Percentiles rank a stretch among this genome's conserved stretches.
These are phyloP conservation scores for Trypoxylon attenuatum DNA, from an alignment of 2,888 invertebrate genomes.

Conservation along the genomic window DNA sequence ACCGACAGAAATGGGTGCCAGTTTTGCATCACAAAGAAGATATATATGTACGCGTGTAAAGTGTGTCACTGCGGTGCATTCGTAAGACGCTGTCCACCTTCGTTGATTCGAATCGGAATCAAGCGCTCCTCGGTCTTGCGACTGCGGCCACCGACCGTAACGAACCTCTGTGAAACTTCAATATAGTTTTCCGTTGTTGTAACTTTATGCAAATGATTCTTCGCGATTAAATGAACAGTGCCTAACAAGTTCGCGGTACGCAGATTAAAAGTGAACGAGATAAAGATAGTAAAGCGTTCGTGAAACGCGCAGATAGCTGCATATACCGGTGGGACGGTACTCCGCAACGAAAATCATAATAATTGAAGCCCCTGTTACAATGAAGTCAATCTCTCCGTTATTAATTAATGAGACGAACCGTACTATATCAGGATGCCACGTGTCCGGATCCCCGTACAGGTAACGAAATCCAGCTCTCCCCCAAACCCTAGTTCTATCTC, in stretches of 20 bases:
- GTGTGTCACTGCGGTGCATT: background rate
- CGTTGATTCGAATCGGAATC: background rate
- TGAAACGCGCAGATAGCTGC: background rate
- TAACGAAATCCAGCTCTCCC: background rate
- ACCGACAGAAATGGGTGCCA: background rate
- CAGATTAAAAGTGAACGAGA: background rate
- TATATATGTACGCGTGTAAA: background rate
- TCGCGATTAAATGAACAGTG: too few species aligned
- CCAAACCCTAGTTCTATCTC: background rate
- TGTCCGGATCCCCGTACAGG: background rate
- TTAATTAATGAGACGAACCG: background rate
- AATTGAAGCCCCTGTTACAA: background rate
- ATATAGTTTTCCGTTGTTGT: too few species aligned
- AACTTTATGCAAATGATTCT: too few species aligned
- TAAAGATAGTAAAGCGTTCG: background rate
- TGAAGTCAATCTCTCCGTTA: background rate
- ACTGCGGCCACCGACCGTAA: background rate
- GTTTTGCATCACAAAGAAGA: background rate
- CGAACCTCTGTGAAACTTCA: too few species aligned
- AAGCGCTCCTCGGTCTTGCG: background rate
- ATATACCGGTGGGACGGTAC: background rate
- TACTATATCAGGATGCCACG: background rate
- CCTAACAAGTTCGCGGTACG: too few species aligned
- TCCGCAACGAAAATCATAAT: too few species aligned
- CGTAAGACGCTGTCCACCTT: background rate